Evolutionary conservation across 2,888 invertebrate genomes (phyloP), one percentile per base, ranked within the genome.

Genomic region (Polymixis flavicincta): DNA sequence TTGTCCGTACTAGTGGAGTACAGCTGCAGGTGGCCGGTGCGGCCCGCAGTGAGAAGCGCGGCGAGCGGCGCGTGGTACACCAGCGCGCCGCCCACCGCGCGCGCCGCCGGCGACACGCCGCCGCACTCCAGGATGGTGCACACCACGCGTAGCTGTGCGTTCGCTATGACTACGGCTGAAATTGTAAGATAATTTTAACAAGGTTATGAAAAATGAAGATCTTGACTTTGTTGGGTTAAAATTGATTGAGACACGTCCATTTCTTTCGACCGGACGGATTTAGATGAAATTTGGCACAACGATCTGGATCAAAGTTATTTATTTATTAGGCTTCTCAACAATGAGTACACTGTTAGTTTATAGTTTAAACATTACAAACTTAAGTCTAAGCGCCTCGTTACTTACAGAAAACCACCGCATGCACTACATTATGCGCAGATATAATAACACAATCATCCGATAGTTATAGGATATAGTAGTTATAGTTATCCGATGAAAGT

Each of bases 61-160:
- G 90, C 90, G 0, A 94, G 84, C 0, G 90, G 90, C 28, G 89
- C 89, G 80, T 93, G 92, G 88, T 93, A 93, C 28, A 95, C 87
- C 0, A 96, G 90, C 2, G 93, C 89, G 0, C 94, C 90, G 45
- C 94, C 94, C 2, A 93, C 82, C 0, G 94, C 92, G 2, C 93
- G 92, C 73, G 91, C 92, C 6, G 87, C 88, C 0, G 95, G 93
- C 0, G 96, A 94, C 57, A 96, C 83, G 0, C 96, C 96, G 0
- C 96, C 96, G 76, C 96, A 96, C 80, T 96, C 96, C 7, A 96
- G 83, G 3, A 96, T 92, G 0, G 96, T 96, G 45, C 93, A 90
- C 11, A 92, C 90, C 0, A 95, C 93, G 7, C 90, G 92, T 87
- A 96, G 86, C 63, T 93, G 94, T 0, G 93, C 89, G 79, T 92